Conservation (phyloP, 2,888 invertebrate species). For the Sphaerophoria rueppellii region DNA sequence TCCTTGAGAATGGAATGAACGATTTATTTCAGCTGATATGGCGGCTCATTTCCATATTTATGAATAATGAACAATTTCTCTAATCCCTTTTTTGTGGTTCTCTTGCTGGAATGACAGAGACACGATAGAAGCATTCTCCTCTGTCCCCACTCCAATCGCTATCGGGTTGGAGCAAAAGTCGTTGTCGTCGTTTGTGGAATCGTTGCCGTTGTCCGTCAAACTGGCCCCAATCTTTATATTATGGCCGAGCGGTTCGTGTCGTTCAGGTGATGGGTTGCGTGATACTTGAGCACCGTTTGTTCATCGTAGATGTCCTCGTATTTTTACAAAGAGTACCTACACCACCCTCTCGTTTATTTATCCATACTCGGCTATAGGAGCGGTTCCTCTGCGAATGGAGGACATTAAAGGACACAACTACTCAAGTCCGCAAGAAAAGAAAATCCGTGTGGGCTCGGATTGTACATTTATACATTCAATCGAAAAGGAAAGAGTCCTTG, state of each 20-base stretch:
- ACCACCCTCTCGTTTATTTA: slow-evolving; percentile 25
- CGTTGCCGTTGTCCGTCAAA: slow-evolving; percentile 67
- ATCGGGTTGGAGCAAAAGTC: background rate
- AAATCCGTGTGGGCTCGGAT: slow-evolving; percentile 12
- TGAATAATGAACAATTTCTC: slow-evolving; percentile 81
- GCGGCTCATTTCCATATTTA: slow-evolving; percentile 80
- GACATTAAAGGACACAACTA: slow-evolving; percentile 73
- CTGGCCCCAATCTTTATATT: slow-evolving; percentile 61
- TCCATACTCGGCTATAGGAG: background rate
- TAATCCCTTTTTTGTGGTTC: slow-evolving; percentile 73
- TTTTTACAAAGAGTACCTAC: slow-evolving; percentile 57
- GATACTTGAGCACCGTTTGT: slow-evolving; percentile 73
- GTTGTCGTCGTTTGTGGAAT: slow-evolving; percentile 39
- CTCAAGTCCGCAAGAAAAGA: slow-evolving; percentile 43
- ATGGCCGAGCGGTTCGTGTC: slow-evolving; percentile 61
- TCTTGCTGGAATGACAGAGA: slow-evolving; percentile 61
- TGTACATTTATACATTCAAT: slow-evolving; percentile 21
- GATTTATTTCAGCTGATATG: slow-evolving; percentile 79
- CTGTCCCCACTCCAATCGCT: background rate
- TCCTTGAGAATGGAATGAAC: slow-evolving; percentile 77
- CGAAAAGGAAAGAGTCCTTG: slow-evolving; percentile 66
- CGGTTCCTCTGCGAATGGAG: slow-evolving; percentile 38
- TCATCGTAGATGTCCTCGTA: slow-evolving; percentile 73
- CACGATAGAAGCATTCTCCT: slow-evolving; percentile 54
- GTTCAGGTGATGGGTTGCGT: slow-evolving; percentile 73